These are phyloP conservation scores for Brachionus koreanus DNA, from an alignment of 1,140 invertebrate species.

Conservation along the genomic window DNA sequence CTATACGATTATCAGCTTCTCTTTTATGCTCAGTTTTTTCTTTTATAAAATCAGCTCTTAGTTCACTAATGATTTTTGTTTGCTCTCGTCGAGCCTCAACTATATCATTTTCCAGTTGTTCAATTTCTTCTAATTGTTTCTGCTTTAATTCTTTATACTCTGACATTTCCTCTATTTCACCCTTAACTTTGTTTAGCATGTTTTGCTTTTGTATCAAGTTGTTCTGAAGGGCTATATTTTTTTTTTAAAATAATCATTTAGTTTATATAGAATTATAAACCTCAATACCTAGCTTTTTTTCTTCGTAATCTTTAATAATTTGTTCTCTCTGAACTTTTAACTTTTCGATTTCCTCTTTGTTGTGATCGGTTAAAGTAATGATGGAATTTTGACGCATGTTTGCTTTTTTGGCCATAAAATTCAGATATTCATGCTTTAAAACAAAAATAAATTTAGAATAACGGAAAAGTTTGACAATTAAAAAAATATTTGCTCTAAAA, in stretches of 20 bases:
- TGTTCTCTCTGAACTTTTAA: slow-evolving; percentile 51
- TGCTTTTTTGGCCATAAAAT: slow-evolving; percentile 58
- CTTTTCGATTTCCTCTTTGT: slow-evolving; percentile 56
- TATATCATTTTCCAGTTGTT: slow-evolving; percentile 55
- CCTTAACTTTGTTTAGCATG: slow-evolving; percentile 54
- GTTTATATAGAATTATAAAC: background rate
- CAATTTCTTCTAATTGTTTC: slow-evolving; percentile 54
- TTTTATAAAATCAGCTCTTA: slow-evolving; percentile 54
- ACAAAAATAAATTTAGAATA: background rate
- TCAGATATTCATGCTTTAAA: slow-evolving; percentile 58
- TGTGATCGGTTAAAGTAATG: slow-evolving; percentile 58
- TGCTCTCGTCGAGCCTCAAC: slow-evolving; percentile 53
- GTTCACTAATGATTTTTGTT: slow-evolving; percentile 53
- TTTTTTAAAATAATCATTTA: background rate
- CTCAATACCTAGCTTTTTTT: slow-evolving; percentile 53
- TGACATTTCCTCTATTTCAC: slow-evolving; percentile 53
- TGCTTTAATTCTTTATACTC: slow-evolving; percentile 55
- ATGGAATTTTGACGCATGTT: slow-evolving; percentile 56
- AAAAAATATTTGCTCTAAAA: no score
- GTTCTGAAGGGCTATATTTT: slow-evolving; percentile 49
- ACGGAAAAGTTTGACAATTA: no score
- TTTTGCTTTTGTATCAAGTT: slow-evolving; percentile 55
- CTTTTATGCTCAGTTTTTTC: slow-evolving; percentile 54
- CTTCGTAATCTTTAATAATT: slow-evolving; percentile 56
- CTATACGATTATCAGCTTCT: slow-evolving; percentile 53